Percentiles rank a stretch among this genome's conserved stretches.
These are phyloP conservation scores for Brachylomia viminalis DNA, from an alignment of 2,888 invertebrate species.

Conservation along the genomic window DNA sequence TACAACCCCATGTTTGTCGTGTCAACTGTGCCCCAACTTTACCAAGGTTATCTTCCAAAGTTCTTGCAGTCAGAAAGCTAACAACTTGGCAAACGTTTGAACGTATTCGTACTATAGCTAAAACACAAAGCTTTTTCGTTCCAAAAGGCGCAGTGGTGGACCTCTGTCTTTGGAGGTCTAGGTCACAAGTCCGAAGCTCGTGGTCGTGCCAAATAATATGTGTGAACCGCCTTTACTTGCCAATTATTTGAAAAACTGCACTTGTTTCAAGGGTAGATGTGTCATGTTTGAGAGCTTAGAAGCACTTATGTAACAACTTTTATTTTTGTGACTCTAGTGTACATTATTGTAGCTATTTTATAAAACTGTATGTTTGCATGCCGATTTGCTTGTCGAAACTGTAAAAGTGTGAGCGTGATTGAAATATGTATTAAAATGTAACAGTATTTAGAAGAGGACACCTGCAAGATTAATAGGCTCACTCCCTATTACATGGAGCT, in stretches of 20 bases:
- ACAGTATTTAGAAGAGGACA: background rate
- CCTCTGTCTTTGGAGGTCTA: constrained; percentile 46
- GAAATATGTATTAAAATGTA: background rate
- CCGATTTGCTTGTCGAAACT: background rate
- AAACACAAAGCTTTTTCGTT: constrained; percentile 24
- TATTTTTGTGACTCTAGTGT: background rate
- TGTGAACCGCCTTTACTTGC: constrained; percentile 43
- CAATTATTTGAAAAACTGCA: constrained; percentile 54
- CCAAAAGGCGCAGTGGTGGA: constrained; percentile 39
- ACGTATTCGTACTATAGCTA: constrained; percentile 8
- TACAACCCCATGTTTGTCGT: constrained; percentile 2
- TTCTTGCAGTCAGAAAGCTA: constrained; percentile 17
- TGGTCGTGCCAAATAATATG: constrained; percentile 53
- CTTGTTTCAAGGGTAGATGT: constrained; percentile 34
- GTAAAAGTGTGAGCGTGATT: background rate
- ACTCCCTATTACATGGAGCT: background rate
- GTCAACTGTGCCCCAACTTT: background rate
- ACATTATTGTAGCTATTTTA: background rate
- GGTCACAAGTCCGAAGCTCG: constrained; percentile 26
- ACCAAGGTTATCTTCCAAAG: constrained; percentile 27
- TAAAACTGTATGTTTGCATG: background rate
- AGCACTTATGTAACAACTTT: constrained; percentile 9
- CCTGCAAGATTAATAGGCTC: background rate
- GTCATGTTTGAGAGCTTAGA: constrained; percentile 26
- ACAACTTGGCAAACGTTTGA: constrained; percentile 46